Base-by-base conservation (phyloP, 2,113 vertebrate species). In the Myocastor coypus region DNA sequence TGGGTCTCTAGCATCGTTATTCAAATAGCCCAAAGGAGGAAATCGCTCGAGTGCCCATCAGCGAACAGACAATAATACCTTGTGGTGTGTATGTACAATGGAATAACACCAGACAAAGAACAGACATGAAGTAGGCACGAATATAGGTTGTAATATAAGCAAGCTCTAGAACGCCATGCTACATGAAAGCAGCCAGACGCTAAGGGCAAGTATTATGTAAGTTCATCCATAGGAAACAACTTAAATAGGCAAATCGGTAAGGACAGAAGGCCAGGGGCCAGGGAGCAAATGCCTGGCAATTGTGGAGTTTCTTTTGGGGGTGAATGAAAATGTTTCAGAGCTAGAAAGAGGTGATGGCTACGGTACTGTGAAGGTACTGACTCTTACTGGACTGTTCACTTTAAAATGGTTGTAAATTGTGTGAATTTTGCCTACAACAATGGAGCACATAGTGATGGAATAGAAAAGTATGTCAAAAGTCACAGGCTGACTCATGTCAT, bases 41-140 rank as follows among this genome's bases (percentile, higher is more conserved):
- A 80, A 83, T 0, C 42, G 66, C 6, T 86, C 42, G 59, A 24
- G 16, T 24, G 34, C 22, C 85, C 80, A 85, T 57, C n/a, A 42
- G 50, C 14, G 5, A 46, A 24, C 0, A 7, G 50, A 50, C 37
- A 42, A 28, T n/a, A n/a, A 75, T 26, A 84, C 37, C 59, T 0
- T 5, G 28, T 0, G 59, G 26, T 52, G 0, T 11, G 20, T 2
- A 30, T 1, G 19, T 0, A 46, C 14, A 7, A n/a, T 1, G 16
- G 4, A 28, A 26, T 61, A 22, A 9, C 7, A 61, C 2, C 0
- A 8, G 20, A 3, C 50, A 7, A 1, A 28, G 24, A 50, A 19
- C 50, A 34, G 40, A 32, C 34, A 71, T 16, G 13, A 42, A 24
- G 14, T 50, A 78, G 1, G 9, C 1, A 5, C 52, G 34, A 26